Base-by-base conservation (phyloP, 2,888 invertebrate genomes). In the Philaethria dido region DNA sequence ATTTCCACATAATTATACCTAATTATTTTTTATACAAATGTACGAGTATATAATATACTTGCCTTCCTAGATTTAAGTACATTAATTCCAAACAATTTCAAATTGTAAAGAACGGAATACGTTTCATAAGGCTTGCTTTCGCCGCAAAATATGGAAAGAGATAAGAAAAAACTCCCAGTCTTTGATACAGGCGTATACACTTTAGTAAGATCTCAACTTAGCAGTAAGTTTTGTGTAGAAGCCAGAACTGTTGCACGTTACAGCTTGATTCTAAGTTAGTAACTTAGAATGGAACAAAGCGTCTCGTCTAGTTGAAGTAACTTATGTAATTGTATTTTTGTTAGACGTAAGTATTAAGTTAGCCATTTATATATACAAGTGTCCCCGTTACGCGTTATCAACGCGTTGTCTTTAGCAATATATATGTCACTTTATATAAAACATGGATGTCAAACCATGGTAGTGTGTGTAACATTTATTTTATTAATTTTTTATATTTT, bases 161-260 rank as follows among this genome's bases (percentile, higher is more conserved):
- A 39, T 39, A 39, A 18, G 64, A 39, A 48, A 11, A n/a, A n/a
- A n/a, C 48, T 55, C 4, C 2, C 33, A 29, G n/a, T 48, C 22
- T 52, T 47, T 50, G 52, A 63, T 66, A 65, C 70, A 57, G 55
- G 62, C 42, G 68, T 66, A 68, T 69, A 63, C 66, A 67, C 69
- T 71, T 72, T 70, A 69, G 64, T 69, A 69, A 73, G 68, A 72
- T 73, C 68, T 67, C 68, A 72, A 66, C 63, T 64, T 48, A 63
- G 60, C 65, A n/a, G 44, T 22, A 68, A 69, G 60, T 71, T 63
- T 65, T 67, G 66, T 66, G 64, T 66, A n/a, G n/a, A n/a, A n/a
- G 33, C 69, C 54, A 55, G 66, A 66, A 69, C 60, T 66, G 54
- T 45, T 52, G 57, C n/a, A 64, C 59, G 20, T 33, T 25, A 57